A percentile compares a stretch with the other conserved stretches of the same genome.
Evolutionary conservation across 2,888 invertebrate genomes (phyloP).

Genomic region (Invenusta paracnida): DNA sequence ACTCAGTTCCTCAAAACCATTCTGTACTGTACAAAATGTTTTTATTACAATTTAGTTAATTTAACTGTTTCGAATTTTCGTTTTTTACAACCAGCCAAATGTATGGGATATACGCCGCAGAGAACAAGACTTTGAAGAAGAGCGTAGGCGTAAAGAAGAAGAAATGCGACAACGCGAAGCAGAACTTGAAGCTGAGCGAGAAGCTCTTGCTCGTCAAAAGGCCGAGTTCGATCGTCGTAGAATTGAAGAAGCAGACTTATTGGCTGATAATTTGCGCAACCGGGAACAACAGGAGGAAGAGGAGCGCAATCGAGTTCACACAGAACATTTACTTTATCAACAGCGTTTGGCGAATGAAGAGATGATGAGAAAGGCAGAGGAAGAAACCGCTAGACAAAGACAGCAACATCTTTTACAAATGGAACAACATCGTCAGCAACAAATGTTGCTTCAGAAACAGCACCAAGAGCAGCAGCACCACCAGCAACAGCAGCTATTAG

Average conservation of each 20-base stretch:
- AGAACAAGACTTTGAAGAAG: slow-evolving; percentile 46
- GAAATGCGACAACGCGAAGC: slow-evolving; percentile 49
- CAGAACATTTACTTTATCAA: slow-evolving; percentile 45
- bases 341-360: neutral
- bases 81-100: no score
- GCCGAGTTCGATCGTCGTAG: slow-evolving; percentile 48
- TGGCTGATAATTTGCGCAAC: slow-evolving; percentile 33
- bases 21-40: no score
- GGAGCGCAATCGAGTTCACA: neutral
- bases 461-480: neutral
- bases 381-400: neutral
- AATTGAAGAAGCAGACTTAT: slow-evolving; percentile 46
- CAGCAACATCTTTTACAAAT: slow-evolving; percentile 49
- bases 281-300: neutral
- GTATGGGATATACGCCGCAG: neutral
- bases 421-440: slow-evolving; percentile 11
- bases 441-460: neutral
- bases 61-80: no score
- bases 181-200: slow-evolving; percentile 47
- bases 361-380: no score
- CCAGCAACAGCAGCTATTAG: slow-evolving; percentile 45
- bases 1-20: no score
- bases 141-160: slow-evolving; percentile 48
- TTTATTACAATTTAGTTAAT: no score
- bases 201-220: slow-evolving; percentile 49